These are phyloP conservation scores for Parnassius apollo DNA, from an alignment of 2,888 invertebrate species.

Conservation along the genomic window DNA sequence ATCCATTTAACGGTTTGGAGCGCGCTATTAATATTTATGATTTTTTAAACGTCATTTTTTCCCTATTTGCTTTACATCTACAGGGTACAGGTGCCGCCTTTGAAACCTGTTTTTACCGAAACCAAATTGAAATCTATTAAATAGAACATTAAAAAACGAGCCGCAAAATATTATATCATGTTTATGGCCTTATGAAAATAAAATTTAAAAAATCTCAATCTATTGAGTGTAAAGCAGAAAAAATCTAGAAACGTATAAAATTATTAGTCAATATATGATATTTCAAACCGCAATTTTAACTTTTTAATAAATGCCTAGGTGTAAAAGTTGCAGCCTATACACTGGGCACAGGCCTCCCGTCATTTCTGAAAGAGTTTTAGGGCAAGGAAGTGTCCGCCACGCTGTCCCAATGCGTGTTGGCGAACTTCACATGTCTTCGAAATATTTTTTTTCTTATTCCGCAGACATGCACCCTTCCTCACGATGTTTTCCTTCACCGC, in stretches of 20 bases:
- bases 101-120: slow-evolving; percentile 39
- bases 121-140: slow-evolving; percentile 36
- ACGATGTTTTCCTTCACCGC: no score
- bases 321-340: background rate
- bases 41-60: slow-evolving; percentile 57
- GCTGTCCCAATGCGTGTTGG: no score
- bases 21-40: slow-evolving; percentile 77
- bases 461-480: no score
- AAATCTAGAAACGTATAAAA: background rate
- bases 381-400: no score
- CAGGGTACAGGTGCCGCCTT: slow-evolving; percentile 69
- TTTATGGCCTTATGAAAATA: slow-evolving; percentile 20
- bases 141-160: slow-evolving; percentile 41
- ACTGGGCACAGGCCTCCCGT: no score
- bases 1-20: slow-evolving; percentile 55
- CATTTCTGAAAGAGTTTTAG: no score
- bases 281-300: no score
- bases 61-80: slow-evolving; percentile 71
- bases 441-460: no score
- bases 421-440: no score
- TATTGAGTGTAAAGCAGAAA: slow-evolving; percentile 1
- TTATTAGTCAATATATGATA: no score
- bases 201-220: slow-evolving; percentile 22
- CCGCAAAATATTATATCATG: slow-evolving; percentile 25
- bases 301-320: background rate